Conservation (phyloP, 2,888 invertebrate species). For the Dynastes tityus region DNA sequence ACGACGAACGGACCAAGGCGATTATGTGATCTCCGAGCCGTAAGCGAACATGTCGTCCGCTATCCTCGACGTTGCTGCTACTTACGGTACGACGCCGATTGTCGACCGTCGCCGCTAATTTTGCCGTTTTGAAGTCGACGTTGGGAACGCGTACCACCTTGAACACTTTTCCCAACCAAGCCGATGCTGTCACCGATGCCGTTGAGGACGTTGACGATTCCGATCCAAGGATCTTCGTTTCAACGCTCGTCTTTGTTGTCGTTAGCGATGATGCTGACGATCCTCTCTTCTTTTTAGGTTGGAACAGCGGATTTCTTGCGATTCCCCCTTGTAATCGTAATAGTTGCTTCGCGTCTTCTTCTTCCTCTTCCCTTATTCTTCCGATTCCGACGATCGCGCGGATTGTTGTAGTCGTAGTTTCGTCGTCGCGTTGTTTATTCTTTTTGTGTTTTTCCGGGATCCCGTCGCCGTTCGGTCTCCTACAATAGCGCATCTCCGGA, state of each 20-base stretch:
- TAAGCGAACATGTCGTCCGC: conserved; percentile 71
- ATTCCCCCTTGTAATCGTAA: conserved; percentile 11
- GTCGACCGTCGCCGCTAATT: no score
- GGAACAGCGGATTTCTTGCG: background rate
- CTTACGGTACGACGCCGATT: conserved; percentile 24
- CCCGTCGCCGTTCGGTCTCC: conserved; percentile 20
- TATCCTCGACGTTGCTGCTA: conserved; percentile 55
- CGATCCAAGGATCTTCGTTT: background rate
- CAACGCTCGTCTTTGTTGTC: no score
- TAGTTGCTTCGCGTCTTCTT: conserved; percentile 26
- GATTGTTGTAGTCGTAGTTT: background rate
- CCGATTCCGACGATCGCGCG: no score
- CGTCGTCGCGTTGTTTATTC: conserved; percentile 47
- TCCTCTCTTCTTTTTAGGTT: background rate
- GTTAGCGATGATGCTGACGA: background rate
- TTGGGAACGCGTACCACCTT: no score
- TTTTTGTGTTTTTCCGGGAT: conserved; percentile 17
- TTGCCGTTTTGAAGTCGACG: no score
- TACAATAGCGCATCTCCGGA: conserved; percentile 68
- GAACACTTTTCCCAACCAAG: background rate
- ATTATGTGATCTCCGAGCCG: conserved; percentile 75
- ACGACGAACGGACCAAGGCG: background rate
- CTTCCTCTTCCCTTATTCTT: conserved; percentile 45
- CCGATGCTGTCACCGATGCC: conserved; percentile 48
- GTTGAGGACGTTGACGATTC: conserved; percentile 51